phyloP scores from a whole-genome alignment of 2,888 invertebrate species.

The Galerucella pusilla region DNA sequence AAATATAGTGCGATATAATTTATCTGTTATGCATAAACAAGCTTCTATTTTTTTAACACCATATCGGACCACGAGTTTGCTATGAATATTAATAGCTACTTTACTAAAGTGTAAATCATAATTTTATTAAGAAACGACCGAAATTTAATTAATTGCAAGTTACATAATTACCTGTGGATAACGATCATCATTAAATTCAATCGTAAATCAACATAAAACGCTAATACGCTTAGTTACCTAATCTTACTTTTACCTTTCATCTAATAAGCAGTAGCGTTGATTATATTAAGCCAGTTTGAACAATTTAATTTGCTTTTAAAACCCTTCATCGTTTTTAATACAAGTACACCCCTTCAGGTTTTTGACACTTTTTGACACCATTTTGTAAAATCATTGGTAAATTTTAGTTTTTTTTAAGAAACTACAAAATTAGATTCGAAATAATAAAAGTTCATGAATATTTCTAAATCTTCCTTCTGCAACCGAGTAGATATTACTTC shows the following conservation, averaged over 20 bases:
- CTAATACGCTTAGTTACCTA: conserved; percentile 34
- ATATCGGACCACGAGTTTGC: neutral
- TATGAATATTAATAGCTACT: neutral
- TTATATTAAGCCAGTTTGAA: neutral
- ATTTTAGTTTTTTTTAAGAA: no score
- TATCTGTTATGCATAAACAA: neutral
- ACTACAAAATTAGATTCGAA: no score
- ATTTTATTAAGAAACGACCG: conserved; percentile 26
- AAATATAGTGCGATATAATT: no score
- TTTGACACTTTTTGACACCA: no score
- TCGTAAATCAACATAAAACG: conserved; percentile 36
- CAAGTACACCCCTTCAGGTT: no score
- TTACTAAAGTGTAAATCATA: neutral
- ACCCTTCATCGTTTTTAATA: neutral
- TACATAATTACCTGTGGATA: conserved; percentile 34
- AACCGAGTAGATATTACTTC: no score
- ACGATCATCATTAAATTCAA: conserved; percentile 42
- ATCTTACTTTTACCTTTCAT: conserved; percentile 28
- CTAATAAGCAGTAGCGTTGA: neutral
- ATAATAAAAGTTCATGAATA: no score
- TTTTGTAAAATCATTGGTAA: no score
- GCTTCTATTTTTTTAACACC: no score
- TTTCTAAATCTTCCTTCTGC: no score
- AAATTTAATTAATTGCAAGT: conserved; percentile 36
- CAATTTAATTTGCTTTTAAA: neutral